Evolutionary conservation across 92 coral and sea anemone species (phyloP).

Genomic region (Heliopora coerulea): DNA sequence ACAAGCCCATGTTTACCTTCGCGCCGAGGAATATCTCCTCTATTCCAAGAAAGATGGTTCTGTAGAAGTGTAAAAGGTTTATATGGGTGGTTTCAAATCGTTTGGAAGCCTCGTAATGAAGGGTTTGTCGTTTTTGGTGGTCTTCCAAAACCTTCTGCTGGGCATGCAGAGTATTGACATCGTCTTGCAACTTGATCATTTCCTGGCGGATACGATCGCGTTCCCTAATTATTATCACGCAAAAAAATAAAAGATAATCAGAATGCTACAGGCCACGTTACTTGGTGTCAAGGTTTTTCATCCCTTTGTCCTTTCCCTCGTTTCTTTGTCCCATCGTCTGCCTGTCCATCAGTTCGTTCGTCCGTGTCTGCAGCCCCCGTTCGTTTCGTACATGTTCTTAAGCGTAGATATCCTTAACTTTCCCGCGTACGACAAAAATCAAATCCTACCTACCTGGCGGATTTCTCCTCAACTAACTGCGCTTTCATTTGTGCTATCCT

Average conservation of each 20-base stretch:
- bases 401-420: too few species aligned
- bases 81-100: constrained; percentile 29
- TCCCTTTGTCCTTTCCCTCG: too few species aligned
- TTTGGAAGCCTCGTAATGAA: constrained; percentile 24
- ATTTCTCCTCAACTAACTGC: constrained; percentile 20
- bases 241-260: neutral
- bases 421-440: too few species aligned
- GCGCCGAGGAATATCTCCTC: constrained; percentile 36
- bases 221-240: neutral
- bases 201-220: constrained; percentile 33
- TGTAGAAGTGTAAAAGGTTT: constrained; percentile 29
- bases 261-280: neutral
- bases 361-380: too few species aligned
- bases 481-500: constrained; percentile 38
- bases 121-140: constrained; percentile 14
- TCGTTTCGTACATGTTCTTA: too few species aligned
- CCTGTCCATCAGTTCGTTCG: too few species aligned
- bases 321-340: too few species aligned
- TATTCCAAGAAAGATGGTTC: constrained; percentile 28
- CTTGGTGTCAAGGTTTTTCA: too few species aligned
- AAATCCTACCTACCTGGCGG: constrained; percentile 11
- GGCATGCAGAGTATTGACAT: constrained; percentile 28
- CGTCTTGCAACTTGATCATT: constrained; percentile 18
- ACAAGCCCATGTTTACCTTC: constrained; percentile 17
- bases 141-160: constrained; percentile 32